phyloP scores from a whole-genome alignment of 2,888 invertebrate species.

The Hyles lineata region DNA sequence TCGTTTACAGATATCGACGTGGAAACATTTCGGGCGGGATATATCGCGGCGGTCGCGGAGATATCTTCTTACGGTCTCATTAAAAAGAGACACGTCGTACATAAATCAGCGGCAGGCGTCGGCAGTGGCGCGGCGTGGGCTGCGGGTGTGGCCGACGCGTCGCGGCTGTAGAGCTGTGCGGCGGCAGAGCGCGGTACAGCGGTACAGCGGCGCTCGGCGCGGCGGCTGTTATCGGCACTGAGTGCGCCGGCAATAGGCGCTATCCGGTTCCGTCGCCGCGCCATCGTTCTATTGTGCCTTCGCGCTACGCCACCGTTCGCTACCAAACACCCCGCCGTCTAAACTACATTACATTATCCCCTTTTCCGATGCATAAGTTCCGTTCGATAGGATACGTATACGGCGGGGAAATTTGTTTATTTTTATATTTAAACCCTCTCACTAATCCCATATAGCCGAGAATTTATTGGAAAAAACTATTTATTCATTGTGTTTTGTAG shows the following conservation, averaged over 20 bases:
- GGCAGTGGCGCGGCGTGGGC: slow-evolving; percentile 47
- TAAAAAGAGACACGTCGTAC: slow-evolving; percentile 84
- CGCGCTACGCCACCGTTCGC: slow-evolving; percentile 49
- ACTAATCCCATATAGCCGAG: neutral
- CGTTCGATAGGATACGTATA: slow-evolving; percentile 45
- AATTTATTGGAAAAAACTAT: neutral
- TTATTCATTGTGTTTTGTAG: neutral
- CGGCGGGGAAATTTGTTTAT: slow-evolving; percentile 32
- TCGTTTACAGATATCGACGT: slow-evolving; percentile 82
- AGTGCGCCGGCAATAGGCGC: slow-evolving; percentile 81
- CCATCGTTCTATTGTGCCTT: slow-evolving; percentile 70
- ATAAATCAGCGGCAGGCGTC: slow-evolving; percentile 79
- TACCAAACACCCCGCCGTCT: slow-evolving; percentile 60
- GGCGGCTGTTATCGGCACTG: slow-evolving; percentile 73
- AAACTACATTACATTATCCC: slow-evolving; percentile 74
- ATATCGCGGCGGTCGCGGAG: slow-evolving; percentile 79
- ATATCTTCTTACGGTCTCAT: slow-evolving; percentile 85
- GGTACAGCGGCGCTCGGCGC: slow-evolving; percentile 48
- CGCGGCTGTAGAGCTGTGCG: slow-evolving; percentile 50
- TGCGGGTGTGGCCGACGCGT: slow-evolving; percentile 47
- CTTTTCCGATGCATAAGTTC: slow-evolving; percentile 61
- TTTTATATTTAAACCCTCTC: neutral
- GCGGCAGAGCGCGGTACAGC: no score
- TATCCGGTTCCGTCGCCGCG: slow-evolving; percentile 82
- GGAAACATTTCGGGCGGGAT: slow-evolving; percentile 75